Evolutionary conservation across 2,113 vertebrate genomes (phyloP).

Genomic region (human): GRCh38 chr2:183718001-183718500

Average conservation of each 20-base stretch:
- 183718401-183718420: neutral
- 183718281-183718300: neutral
- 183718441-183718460: neutral
- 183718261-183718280: neutral
- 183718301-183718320: neutral
- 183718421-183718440: neutral
- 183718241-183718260: neutral
- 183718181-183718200: neutral
- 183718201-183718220: neutral
- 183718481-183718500: neutral
- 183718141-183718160: neutral
- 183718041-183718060: conserved; percentile 52
- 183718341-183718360: neutral
- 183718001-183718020: neutral
- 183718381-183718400: neutral
- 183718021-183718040: neutral
- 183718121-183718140: conserved; percentile 41
- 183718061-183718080: conserved; percentile 13
- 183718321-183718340: neutral
- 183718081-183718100: conserved; percentile 49
- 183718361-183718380: neutral
- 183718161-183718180: conserved; percentile 7
- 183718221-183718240: neutral
- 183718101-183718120: conserved; percentile 41
- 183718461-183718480: neutral